Evolutionary conservation across 2,113 vertebrate species (phyloP).

Genomic region (Actinemys pallida): DNA sequence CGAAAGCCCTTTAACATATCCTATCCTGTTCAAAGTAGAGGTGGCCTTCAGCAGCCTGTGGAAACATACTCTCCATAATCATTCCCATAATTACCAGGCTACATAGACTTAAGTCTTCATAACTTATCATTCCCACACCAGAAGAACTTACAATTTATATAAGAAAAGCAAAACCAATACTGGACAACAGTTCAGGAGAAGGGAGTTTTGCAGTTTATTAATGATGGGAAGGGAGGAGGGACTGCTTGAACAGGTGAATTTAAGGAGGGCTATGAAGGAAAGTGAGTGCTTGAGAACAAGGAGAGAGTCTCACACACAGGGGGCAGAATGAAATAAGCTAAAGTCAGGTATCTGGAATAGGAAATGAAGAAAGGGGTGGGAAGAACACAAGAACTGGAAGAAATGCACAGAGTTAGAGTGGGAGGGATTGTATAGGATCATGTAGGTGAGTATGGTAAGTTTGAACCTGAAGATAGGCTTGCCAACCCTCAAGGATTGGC

Average conservation of each 20-base stretch:
- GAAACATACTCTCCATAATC: background rate
- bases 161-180: background rate
- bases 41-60: background rate
- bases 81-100: background rate
- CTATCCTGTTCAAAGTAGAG: background rate
- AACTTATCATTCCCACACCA: background rate
- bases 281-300: background rate
- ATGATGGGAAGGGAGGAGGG: background rate
- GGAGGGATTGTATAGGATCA: rapidly evolving
- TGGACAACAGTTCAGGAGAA: background rate
- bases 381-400: background rate
- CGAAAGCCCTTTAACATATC: background rate
- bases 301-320: background rate
- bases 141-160: background rate
- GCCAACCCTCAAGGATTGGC: no score
- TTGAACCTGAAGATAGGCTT: background rate
- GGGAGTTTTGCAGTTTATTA: background rate
- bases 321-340: background rate
- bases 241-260: background rate
- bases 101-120: background rate
- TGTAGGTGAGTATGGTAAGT: background rate
- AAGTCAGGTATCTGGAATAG: background rate
- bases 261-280: background rate
- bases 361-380: background rate
- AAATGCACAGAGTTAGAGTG: background rate